Conservation (phyloP, 2,797 vertebrate species). For the Oryzias dopingdopingensis region DNA sequence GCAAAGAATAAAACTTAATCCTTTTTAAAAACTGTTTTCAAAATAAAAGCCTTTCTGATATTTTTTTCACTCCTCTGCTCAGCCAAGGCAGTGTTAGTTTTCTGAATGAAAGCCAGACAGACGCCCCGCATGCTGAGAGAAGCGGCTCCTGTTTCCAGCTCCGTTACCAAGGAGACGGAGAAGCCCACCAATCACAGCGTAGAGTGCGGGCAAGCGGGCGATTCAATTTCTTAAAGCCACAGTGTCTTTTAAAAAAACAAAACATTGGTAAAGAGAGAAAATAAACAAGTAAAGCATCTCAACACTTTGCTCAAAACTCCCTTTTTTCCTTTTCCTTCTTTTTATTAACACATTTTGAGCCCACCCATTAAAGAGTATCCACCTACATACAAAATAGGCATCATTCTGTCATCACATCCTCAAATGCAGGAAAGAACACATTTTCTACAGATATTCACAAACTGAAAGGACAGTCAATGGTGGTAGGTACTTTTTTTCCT, state of each 20-base stretch:
- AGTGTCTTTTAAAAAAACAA: conserved; percentile 26
- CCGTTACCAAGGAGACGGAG: conserved; percentile 73
- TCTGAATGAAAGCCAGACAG: conserved; percentile 71
- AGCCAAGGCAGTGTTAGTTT: conserved; percentile 50
- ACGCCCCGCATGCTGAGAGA: conserved; percentile 64
- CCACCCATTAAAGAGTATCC: conserved; percentile 63
- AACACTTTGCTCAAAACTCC: conserved; percentile 58
- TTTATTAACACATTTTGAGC: conserved; percentile 77
- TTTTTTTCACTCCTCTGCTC: conserved; percentile 3
- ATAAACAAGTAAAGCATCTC: conserved; percentile 56
- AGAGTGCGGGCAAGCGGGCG: conserved; percentile 60
- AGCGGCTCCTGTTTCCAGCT: conserved; percentile 70
- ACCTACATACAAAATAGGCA: conserved; percentile 72
- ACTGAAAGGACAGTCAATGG: conserved; percentile 78
- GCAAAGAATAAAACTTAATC: not conserved
- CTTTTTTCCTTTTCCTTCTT: conserved; percentile 54
- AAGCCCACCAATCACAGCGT: conserved; percentile 74
- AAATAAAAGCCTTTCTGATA: not conserved
- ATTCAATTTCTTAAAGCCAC: conserved; percentile 84
- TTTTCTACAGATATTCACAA: conserved; percentile 79
- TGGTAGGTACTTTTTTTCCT: conserved; percentile 83
- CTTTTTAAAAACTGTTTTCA: conserved; percentile 27
- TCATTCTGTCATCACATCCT: conserved; percentile 70
- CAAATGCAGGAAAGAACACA: conserved; percentile 68
- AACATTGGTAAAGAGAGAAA: not conserved